A percentile compares a stretch with the other conserved stretches of the same genome.
These are phyloP conservation scores for Hemiscyllium ocellatum DNA, from an alignment of 2,113 vertebrate genomes.

Conservation along the genomic window DNA sequence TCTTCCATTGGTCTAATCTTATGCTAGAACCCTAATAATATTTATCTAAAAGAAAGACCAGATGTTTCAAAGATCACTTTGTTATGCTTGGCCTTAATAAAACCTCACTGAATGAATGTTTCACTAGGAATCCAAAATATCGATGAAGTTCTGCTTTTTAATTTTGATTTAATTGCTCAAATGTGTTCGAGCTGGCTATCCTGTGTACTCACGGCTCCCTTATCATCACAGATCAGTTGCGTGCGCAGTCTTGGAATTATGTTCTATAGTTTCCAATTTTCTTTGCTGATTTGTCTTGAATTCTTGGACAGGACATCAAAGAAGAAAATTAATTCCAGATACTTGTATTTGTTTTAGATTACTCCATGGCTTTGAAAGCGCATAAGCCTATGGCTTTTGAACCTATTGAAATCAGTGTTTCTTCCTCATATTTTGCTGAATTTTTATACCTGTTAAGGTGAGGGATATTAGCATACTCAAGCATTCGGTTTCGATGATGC, in stretches of 20 bases:
- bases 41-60: conserved; percentile 12
- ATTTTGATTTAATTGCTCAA: not conserved
- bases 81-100: not conserved
- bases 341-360: not conserved
- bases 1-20: not conserved
- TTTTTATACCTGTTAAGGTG: not conserved
- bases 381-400: not conserved
- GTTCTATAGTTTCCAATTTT: not conserved
- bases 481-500: not conserved
- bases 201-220: not conserved
- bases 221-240: not conserved
- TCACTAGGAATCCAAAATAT: not conserved
- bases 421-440: not conserved
- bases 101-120: not conserved
- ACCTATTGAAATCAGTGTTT: not conserved
- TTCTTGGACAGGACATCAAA: not conserved
- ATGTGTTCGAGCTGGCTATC: not conserved
- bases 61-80: not conserved
- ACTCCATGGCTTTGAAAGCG: not conserved
- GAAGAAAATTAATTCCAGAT: not conserved
- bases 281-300: not conserved
- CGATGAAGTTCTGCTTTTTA: not conserved
- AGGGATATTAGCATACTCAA: not conserved
- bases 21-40: not conserved
- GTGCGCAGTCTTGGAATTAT: not conserved